Evolutionary conservation across 2,888 invertebrate species (phyloP), one percentile per base, ranked within the genome.

Genomic region (Diadegma fenestrale): DNA sequence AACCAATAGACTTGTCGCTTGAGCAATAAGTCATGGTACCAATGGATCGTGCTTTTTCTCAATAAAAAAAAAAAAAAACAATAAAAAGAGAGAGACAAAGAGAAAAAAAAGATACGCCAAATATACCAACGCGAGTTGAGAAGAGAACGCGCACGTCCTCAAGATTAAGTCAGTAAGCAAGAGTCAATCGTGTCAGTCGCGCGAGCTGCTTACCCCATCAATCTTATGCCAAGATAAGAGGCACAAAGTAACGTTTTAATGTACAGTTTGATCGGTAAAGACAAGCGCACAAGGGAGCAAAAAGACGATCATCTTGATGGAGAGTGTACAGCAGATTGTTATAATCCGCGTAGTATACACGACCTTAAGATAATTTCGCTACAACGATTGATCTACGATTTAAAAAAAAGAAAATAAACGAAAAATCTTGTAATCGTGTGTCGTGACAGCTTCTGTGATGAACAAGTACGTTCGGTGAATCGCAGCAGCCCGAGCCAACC

Each of bases 361-460:
- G 26, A 30, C 12, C 30, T 30, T 8, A 48, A 61, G 45, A 63
- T 19, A 30, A 43, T 78, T 68, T 54, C 17, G 41, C 45, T 19
- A 45, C 51, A 26, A n/a, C 14, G 41, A 69, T 75, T 61, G 17
- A 48, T 61, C 41, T 41, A 63, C 41, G 43, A 75, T 6, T 33
- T 17, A 41, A 6, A 37, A 54, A 12, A 14, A 22, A 0, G 3
- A 30, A 41, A 66, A 68, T 12, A 14, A 33, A 43, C 8, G 43
- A 17, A 76, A 58, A 48, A 17, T 22, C 71, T 66, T 82, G 78
- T 87, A 72, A 78, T 54, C 69, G 80, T 43, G 61, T 48, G 72
- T 82, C 87, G 80, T 87, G 84, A 87, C 89, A 88, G 93, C 93
- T 93, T 93, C 92, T 91, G 92, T 88, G 93, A 92, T 90, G 92